A percentile compares a stretch with the other conserved stretches of the same genome.
Conservation (phyloP, 2,797 vertebrate genomes). For the Naso thynnoides region DNA sequence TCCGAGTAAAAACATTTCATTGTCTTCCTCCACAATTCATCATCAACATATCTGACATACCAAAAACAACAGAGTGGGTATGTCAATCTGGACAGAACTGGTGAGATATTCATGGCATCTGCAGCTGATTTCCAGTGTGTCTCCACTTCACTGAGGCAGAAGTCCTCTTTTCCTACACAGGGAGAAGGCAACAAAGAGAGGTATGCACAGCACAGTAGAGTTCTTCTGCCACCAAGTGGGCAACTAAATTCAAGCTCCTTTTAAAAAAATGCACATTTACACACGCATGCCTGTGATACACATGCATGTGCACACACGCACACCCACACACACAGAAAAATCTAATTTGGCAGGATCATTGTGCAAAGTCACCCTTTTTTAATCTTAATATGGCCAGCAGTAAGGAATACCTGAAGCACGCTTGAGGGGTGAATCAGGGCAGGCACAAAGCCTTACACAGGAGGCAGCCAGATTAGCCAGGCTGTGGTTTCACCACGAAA, state of each 20-base stretch:
- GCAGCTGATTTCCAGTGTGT: conserved; percentile 41
- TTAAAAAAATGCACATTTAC: conserved; percentile 12
- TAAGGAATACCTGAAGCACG: conserved; percentile 41
- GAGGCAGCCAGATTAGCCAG: conserved; percentile 51
- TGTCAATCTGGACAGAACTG: conserved; percentile 41
- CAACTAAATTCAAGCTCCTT: background rate
- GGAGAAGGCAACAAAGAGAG: background rate
- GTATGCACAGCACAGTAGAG: conserved; percentile 38
- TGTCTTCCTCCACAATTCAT: conserved; percentile 37
- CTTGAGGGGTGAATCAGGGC: conserved; percentile 32
- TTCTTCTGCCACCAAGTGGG: conserved; percentile 86
- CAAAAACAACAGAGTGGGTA: conserved; percentile 38
- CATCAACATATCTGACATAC: conserved; percentile 48
- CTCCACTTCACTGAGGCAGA: conserved; percentile 17
- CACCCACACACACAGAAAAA: background rate
- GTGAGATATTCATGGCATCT: conserved; percentile 46
- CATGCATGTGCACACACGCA: conserved; percentile 17
- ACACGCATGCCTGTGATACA: conserved; percentile 11
- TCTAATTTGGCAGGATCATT: conserved; percentile 57
- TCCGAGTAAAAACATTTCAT: conserved; percentile 32
- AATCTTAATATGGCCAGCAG: conserved; percentile 42
- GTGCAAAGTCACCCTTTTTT: conserved; percentile 40
- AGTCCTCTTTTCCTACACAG: background rate
- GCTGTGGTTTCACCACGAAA: conserved; percentile 65
- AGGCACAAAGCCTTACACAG: conserved; percentile 47